phyloP scores from a whole-genome alignment of 1,140 invertebrate genomes.

The Heliconius hermathena region DNA sequence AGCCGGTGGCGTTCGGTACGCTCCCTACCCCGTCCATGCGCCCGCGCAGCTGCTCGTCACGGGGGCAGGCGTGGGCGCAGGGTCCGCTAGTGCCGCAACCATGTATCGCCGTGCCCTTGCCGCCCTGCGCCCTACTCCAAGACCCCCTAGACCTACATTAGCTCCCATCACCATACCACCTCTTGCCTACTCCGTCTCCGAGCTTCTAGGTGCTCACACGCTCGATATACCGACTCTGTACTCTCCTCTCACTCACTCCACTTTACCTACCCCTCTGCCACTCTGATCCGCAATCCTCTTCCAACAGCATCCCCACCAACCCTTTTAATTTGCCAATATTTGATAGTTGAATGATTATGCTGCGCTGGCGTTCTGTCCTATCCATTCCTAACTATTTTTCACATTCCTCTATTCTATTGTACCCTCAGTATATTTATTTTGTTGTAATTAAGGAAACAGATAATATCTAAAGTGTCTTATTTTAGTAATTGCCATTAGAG shows the following conservation, averaged over 20 bases:
- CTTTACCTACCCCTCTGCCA: conserved; percentile 76
- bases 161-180: conserved; percentile 68
- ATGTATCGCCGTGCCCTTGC: conserved; percentile 76
- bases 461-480: conserved; percentile 80
- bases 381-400: conserved; percentile 62
- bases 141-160: conserved; percentile 70
- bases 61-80: conserved; percentile 72
- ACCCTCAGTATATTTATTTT: conserved; percentile 48
- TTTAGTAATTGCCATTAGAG: conserved; percentile 78
- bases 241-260: conserved; percentile 72
- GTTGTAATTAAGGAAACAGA: conserved; percentile 71
- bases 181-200: conserved; percentile 76
- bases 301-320: conserved; percentile 78
- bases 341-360: conserved; percentile 32
- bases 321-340: conserved; percentile 59
- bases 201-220: conserved; percentile 74
- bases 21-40: conserved; percentile 82
- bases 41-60: conserved; percentile 83
- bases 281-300: conserved; percentile 86
- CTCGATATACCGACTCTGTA: conserved; percentile 76
- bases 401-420: conserved; percentile 70
- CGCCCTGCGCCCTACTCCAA: conserved; percentile 72
- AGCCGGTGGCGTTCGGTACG: conserved; percentile 84
- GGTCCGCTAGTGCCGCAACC: conserved; percentile 62
- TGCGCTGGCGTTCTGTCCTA: conserved; percentile 51